A percentile compares a stretch with the other conserved stretches of the same genome.
These are phyloP conservation scores for Cerastoderma edule DNA, from an alignment of 2,888 invertebrate genomes.

Conservation along the genomic window DNA sequence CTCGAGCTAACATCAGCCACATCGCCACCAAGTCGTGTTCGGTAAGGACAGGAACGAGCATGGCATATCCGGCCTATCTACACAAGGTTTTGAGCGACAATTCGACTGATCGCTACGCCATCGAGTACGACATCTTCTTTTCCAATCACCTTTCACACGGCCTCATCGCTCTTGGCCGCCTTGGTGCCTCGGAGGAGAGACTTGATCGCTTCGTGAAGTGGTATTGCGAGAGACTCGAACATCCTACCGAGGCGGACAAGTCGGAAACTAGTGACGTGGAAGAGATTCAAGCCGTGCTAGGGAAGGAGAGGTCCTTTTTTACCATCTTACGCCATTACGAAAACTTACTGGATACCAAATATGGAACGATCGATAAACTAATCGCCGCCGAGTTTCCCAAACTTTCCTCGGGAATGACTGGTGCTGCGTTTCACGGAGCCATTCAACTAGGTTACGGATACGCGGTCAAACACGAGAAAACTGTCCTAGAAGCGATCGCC, in stretches of 20 bases:
- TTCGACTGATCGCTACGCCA: constrained; percentile 44
- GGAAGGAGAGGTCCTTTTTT: constrained; percentile 50
- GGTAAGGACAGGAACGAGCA: too few relatives aligned
- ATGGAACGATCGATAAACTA: constrained; percentile 38
- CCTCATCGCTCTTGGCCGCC: constrained; percentile 48
- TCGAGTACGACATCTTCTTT: constrained; percentile 47
- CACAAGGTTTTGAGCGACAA: constrained; percentile 24
- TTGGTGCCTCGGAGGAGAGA: constrained; percentile 40
- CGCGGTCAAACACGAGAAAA: constrained; percentile 30
- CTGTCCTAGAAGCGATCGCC: constrained; percentile 53
- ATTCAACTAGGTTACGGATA: constrained; percentile 61
- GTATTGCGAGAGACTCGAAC: constrained; percentile 40
- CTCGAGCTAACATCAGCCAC: too few relatives aligned
- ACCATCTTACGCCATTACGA: constrained; percentile 37
- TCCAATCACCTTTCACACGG: constrained; percentile 57
- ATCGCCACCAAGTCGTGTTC: too few relatives aligned
- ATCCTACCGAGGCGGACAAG: constrained; percentile 19
- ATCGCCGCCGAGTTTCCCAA: constrained; percentile 52
- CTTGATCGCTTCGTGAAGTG: constrained; percentile 45
- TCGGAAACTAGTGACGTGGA: constrained; percentile 26
- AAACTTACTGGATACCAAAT: constrained; percentile 19
- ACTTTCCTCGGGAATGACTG: constrained; percentile 43
- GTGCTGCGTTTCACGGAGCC: constrained; percentile 54
- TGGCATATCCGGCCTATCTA: constrained; percentile 9
- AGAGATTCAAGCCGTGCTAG: constrained; percentile 31